Evolutionary conservation across 2,797 vertebrate species (phyloP).

Genomic region (Strix occidentalis): DNA sequence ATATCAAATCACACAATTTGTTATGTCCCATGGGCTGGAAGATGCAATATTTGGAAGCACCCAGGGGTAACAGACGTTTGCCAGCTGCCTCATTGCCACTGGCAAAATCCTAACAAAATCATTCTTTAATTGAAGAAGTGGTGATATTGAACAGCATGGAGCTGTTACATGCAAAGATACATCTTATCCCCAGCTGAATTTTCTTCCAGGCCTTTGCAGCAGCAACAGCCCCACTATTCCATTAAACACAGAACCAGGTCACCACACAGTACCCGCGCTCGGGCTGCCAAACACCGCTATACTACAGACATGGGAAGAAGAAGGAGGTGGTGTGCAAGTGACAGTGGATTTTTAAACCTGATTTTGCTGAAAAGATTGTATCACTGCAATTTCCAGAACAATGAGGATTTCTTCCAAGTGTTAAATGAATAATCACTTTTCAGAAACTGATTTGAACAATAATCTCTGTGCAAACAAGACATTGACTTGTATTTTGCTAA

Average conservation of each 20-base stretch:
- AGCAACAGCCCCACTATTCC: not conserved
- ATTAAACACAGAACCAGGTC: not conserved
- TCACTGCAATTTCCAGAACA: slow-evolving; percentile 1
- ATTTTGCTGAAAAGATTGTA: slow-evolving; percentile 45
- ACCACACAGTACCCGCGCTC: not conserved
- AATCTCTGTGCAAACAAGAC: slow-evolving; percentile 63
- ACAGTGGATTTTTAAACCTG: slow-evolving; percentile 38
- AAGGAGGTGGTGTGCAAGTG: not conserved
- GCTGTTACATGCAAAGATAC: not conserved
- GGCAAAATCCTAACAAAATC: slow-evolving; percentile 31
- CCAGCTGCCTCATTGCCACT: not conserved
- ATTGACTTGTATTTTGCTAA: slow-evolving; percentile 43
- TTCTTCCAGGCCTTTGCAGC: not conserved
- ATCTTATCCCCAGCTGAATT: slow-evolving; percentile 10
- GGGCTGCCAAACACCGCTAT: slow-evolving; percentile 11
- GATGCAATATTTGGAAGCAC: slow-evolving; percentile 34
- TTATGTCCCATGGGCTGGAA: not conserved
- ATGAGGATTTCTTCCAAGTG: slow-evolving; percentile 44
- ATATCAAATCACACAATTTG: slow-evolving; percentile 15
- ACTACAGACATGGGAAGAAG: not conserved
- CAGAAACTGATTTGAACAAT: slow-evolving; percentile 54
- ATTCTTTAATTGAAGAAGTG: slow-evolving; percentile 57
- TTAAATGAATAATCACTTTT: slow-evolving; percentile 60
- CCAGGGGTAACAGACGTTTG: not conserved
- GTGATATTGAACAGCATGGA: not conserved